Conservation (phyloP, 2,888 invertebrate genomes). For the Helobdella robusta region DNA sequence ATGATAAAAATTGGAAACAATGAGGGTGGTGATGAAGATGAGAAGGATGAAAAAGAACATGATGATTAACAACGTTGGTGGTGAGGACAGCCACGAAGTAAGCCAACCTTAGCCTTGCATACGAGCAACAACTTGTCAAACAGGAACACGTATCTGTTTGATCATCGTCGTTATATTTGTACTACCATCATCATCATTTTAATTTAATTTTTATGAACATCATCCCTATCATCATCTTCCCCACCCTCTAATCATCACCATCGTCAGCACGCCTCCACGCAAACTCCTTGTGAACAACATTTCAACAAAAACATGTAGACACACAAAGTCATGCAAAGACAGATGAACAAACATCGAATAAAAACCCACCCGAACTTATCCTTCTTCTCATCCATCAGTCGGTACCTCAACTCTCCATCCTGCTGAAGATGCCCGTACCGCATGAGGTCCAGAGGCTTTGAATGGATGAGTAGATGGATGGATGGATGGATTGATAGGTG, state of each 20-base stretch:
- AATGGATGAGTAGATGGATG: conserved; percentile 6
- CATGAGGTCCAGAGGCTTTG: conserved; percentile 67
- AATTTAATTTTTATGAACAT: no score
- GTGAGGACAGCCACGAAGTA: no score
- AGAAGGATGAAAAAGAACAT: not conserved
- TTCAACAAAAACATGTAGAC: no score
- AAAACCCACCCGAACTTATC: conserved; percentile 58
- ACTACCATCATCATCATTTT: no score
- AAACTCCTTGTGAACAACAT: no score
- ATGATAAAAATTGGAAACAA: not conserved
- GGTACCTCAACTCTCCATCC: conserved; percentile 75
- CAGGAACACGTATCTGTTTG: conserved; percentile 83
- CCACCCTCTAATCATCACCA: no score
- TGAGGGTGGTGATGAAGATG: not conserved
- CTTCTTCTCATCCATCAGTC: conserved; percentile 61
- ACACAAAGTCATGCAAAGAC: no score
- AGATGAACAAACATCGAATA: no score
- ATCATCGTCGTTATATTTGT: no score
- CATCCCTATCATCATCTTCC: no score
- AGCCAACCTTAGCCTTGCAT: conserved; percentile 68
- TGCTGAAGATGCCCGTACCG: conserved; percentile 82
- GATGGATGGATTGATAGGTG: not conserved
- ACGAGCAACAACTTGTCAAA: conserved; percentile 93
- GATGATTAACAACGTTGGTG: not conserved
- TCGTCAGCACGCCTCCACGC: no score